These are phyloP conservation scores for Atherinosoma microstoma DNA, from an alignment of 2,797 vertebrate genomes.

Conservation along the genomic window DNA sequence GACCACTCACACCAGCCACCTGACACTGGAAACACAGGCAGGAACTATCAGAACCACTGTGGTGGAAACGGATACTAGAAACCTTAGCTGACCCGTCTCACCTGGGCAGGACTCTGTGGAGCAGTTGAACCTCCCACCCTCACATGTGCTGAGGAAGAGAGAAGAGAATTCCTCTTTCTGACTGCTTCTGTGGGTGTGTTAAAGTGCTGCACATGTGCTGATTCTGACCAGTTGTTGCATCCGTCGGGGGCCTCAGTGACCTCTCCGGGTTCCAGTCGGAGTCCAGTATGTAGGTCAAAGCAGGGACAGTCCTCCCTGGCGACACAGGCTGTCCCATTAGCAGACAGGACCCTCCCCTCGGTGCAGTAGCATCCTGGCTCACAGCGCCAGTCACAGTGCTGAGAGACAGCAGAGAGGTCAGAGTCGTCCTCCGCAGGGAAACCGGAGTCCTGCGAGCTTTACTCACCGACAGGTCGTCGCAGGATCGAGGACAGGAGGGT, in stretches of 20 bases:
- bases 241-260: constrained; percentile 71
- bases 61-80: not conserved
- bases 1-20: constrained; percentile 91
- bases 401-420: not conserved
- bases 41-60: not conserved
- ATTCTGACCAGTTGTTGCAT: constrained; percentile 91
- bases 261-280: constrained; percentile 73
- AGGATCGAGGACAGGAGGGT: constrained; percentile 89
- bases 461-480: constrained; percentile 89
- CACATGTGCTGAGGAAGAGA: constrained; percentile 85
- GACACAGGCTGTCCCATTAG: constrained; percentile 81
- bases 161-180: not conserved
- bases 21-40: constrained; percentile 72
- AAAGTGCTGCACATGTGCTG: too few species aligned
- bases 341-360: constrained; percentile 82
- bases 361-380: constrained; percentile 92
- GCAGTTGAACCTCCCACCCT: constrained; percentile 83
- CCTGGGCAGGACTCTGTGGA: constrained; percentile 84
- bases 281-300: constrained; percentile 83
- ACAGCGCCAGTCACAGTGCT: constrained; percentile 89
- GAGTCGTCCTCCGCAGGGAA: not conserved
- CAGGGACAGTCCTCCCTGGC: constrained; percentile 82
- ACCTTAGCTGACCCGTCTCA: constrained; percentile 52
- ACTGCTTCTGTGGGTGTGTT: too few species aligned
- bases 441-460: not conserved